Evolutionary conservation across 1,140 invertebrate genomes (phyloP).

Genomic region (Drosophila kurseongensis): DNA sequence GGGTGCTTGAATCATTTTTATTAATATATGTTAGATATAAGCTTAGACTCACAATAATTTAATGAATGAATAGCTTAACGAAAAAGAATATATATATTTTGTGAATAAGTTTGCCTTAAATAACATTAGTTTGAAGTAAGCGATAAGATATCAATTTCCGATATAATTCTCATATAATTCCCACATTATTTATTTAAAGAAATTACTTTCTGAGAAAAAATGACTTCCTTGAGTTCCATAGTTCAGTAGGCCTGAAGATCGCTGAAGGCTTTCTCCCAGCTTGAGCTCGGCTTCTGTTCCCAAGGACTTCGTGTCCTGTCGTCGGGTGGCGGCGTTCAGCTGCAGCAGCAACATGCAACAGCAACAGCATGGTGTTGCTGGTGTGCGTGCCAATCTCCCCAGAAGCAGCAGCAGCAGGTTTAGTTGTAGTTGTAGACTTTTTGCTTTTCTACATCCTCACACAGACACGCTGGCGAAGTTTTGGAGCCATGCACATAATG

Average conservation of each 20-base stretch:
- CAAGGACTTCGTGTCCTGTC: constrained; percentile 23
- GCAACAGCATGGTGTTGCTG: constrained; percentile 34
- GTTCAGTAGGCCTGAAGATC: constrained; percentile 13
- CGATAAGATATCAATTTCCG: background rate
- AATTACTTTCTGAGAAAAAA: background rate
- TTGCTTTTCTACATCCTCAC: constrained; percentile 74
- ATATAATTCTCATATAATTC: too few relatives aligned
- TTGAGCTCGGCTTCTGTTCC: constrained; percentile 19
- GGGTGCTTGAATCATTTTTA: too few relatives aligned
- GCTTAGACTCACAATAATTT: too few relatives aligned
- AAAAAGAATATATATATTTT: too few relatives aligned
- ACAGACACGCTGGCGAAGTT: constrained; percentile 36
- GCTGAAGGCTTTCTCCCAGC: background rate
- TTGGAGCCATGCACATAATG: constrained; percentile 72
- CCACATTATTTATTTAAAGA: background rate
- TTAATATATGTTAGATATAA: too few relatives aligned
- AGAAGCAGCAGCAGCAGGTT: constrained; percentile 62
- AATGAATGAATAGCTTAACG: too few relatives aligned
- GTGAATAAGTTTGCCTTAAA: too few relatives aligned
- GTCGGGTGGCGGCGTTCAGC: constrained; percentile 59
- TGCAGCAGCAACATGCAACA: constrained; percentile 61
- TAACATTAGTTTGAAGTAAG: background rate
- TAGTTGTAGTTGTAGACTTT: constrained; percentile 81
- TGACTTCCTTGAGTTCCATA: background rate
- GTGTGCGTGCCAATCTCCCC: constrained; percentile 24